Evolutionary conservation across 1,140 invertebrate species (phyloP), one percentile per base, ranked within the genome.

Genomic region (Zaprionus nigranus): DNA sequence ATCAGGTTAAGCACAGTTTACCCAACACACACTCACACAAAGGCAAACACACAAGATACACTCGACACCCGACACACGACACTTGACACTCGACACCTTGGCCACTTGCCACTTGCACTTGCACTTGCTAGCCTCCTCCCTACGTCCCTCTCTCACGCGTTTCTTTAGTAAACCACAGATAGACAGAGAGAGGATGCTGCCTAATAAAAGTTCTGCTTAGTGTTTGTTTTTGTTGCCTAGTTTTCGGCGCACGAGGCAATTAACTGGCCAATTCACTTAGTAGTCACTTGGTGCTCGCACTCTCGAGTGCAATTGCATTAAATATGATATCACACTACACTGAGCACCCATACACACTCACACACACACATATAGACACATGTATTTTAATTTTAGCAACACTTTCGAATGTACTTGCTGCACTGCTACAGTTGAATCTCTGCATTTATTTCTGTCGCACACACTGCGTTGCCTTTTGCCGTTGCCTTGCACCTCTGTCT

Each of bases 241-340:
- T 78, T 73, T 73, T 64, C 56, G 40, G 63, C 59, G 73, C 60
- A 75, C 60, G 49, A 51, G 58, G 60, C 78, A 80, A 68, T 80
- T 78, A 80, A 59, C 59, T 78, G 62, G 74, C 57, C 78, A 87
- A 87, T 79, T 88, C 85, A 87, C 70, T 86, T 86, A 86, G 67
- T 71, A 69, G 58, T 71, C 74, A 76, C 63, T 71, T 63, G 66
- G 40, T 34, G 30, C 63, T 59, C 68, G 38, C 68, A 66, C 62
- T 75, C 26, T 75, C 26, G 46, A 49, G 63, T 57, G 66, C 79
- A 79, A 87, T 87, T 87, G 78, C 83, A 87, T 87, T 87, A 87
- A 83, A 75, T 82, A 83, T 72, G 79, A 80, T 88, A 60, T 76
- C 76, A 79, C 75, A 82, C 56, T 22, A 46, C 40, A 46, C 40